Evolutionary conservation across 1,140 invertebrate genomes (phyloP).

Genomic region (Drosophila orosa): DNA sequence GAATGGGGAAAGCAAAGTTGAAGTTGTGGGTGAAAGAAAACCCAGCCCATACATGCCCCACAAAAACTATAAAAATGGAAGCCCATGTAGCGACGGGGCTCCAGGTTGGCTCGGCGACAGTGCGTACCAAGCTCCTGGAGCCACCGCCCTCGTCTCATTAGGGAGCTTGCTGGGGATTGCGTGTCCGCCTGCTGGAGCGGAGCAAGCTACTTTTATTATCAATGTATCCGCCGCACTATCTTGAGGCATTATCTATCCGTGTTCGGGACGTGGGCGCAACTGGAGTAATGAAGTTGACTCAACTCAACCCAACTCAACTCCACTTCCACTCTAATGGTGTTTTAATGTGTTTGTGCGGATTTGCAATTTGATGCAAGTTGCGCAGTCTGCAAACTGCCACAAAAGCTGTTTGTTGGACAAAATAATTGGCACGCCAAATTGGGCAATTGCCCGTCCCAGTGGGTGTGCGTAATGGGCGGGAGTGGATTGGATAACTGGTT

Average conservation of each 20-base stretch:
- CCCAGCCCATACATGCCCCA: not conserved
- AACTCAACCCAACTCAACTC: slow-evolving; percentile 25
- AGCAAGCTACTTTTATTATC: slow-evolving; percentile 55
- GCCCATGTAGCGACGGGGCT: slow-evolving; percentile 47
- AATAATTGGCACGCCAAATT: slow-evolving; percentile 73
- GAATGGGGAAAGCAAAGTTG: slow-evolving; percentile 30
- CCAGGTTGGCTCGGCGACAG: slow-evolving; percentile 54
- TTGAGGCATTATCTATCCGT: slow-evolving; percentile 55
- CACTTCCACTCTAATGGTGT: slow-evolving; percentile 54
- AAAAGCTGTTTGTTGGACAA: slow-evolving; percentile 65
- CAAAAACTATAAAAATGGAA: slow-evolving; percentile 71
- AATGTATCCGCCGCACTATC: slow-evolving; percentile 53
- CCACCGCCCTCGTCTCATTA: slow-evolving; percentile 55
- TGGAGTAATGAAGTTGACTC: slow-evolving; percentile 67
- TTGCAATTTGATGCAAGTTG: slow-evolving; percentile 51
- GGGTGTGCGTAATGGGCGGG: slow-evolving; percentile 52
- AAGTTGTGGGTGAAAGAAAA: slow-evolving; percentile 36
- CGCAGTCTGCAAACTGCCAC: slow-evolving; percentile 45
- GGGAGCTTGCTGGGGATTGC: slow-evolving; percentile 55
- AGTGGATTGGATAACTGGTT: slow-evolving; percentile 44
- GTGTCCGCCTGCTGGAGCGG: slow-evolving; percentile 54
- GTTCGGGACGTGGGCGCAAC: slow-evolving; percentile 59
- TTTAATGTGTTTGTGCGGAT: slow-evolving; percentile 60
- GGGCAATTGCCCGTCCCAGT: slow-evolving; percentile 38
- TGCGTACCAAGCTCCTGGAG: slow-evolving; percentile 65